phyloP scores from a whole-genome alignment of 2,113 vertebrate species.

The Turdus rufiventris region DNA sequence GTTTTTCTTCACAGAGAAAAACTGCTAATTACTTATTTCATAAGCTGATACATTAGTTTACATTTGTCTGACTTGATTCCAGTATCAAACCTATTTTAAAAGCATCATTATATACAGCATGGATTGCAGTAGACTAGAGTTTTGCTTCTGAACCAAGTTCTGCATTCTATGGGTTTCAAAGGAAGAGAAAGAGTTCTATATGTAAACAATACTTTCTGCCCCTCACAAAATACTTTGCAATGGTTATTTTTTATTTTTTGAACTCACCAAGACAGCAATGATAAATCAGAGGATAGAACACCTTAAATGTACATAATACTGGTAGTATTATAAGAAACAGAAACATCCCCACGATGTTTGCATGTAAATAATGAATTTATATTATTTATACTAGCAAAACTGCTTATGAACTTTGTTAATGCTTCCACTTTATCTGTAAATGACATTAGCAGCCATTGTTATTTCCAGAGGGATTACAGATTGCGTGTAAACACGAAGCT shows the following conservation, averaged over 20 bases:
- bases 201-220: not conserved
- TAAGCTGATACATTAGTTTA: not conserved
- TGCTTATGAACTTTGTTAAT: not conserved
- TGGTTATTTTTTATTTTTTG: not conserved
- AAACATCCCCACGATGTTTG: not conserved
- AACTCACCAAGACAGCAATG: not conserved
- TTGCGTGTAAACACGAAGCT: not conserved
- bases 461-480: not conserved
- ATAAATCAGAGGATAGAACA: not conserved
- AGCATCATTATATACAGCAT: not conserved
- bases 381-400: not conserved
- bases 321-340: not conserved
- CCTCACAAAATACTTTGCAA: not conserved
- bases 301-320: not conserved
- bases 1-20: not conserved
- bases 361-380: not conserved
- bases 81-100: constrained; percentile 1
- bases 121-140: not conserved
- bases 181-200: not conserved
- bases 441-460: constrained; percentile 8
- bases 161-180: constrained; percentile 14
- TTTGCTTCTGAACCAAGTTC: not conserved
- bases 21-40: not conserved
- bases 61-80: not conserved
- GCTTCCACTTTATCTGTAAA: not conserved